Percentiles rank a stretch among this genome's conserved stretches.
Conservation (phyloP, 1,140 invertebrate species). For the Harpegnathos saltator region DNA sequence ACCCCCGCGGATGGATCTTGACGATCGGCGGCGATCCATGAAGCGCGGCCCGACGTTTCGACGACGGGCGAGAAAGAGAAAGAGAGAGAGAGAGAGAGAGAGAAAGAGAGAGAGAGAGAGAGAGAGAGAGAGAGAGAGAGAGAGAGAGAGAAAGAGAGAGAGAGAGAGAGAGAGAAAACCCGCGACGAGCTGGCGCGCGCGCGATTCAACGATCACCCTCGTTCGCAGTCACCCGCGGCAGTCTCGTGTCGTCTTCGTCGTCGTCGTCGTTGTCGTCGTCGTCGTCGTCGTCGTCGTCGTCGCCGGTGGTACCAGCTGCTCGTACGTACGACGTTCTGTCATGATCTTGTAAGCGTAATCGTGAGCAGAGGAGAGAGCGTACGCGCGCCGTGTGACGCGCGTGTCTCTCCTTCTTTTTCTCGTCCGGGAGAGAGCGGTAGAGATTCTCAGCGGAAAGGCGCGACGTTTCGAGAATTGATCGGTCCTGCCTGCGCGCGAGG, state of each 20-base stretch:
- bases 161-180: no score
- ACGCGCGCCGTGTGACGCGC: conserved; percentile 20
- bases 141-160: no score
- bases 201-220: neutral
- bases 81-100: no score
- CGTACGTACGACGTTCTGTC: conserved; percentile 35
- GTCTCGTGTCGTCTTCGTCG: no score
- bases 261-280: no score
- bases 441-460: neutral
- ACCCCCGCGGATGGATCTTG: neutral
- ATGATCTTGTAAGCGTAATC: conserved; percentile 27
- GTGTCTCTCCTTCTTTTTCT: neutral
- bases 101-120: no score
- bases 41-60: neutral
- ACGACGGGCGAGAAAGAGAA: no score
- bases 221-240: conserved; percentile 22
- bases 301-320: neutral
- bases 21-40: conserved; percentile 20
- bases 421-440: no score
- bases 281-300: no score
- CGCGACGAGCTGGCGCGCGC: no score
- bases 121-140: no score
- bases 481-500: conserved; percentile 2
- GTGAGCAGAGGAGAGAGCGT: neutral
- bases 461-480: conserved; percentile 56